Conservation (phyloP, 2,888 invertebrate species). For the Lobophora halterata region DNA sequence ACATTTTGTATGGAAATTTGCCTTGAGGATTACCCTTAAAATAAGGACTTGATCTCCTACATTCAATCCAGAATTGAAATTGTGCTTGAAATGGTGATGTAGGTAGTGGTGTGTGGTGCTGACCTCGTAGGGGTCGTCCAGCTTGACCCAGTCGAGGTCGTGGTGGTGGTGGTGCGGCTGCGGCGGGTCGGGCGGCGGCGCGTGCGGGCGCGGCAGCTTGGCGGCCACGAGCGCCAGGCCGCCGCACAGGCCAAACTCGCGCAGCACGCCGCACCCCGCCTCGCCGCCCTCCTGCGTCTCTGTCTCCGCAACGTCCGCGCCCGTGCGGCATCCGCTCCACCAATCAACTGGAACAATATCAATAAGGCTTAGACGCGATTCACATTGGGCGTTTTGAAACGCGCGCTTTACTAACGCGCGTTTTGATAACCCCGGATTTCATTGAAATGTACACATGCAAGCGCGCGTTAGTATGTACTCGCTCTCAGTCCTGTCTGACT, state of each 20-base stretch:
- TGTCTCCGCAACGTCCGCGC: slow-evolving; percentile 29
- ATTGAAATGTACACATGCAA: no score
- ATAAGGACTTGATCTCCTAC: no score
- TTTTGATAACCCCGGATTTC: no score
- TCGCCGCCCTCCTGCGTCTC: slow-evolving; percentile 24
- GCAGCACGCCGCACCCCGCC: slow-evolving; percentile 76
- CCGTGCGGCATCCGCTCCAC: slow-evolving; percentile 27
- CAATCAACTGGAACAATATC: slow-evolving; percentile 37
- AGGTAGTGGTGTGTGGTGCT: no score
- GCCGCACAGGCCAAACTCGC: slow-evolving; percentile 93
- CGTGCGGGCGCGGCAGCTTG: slow-evolving; percentile 93
- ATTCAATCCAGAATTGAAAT: no score
- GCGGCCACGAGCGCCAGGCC: slow-evolving; percentile 94
- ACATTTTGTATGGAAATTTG: no score
- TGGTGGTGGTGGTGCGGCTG: slow-evolving; percentile 77
- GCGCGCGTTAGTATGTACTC: no score
- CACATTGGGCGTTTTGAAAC: no score
- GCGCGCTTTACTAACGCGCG: no score
- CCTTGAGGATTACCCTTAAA: no score
- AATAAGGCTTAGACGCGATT: not conserved
- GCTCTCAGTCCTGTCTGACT: no score
- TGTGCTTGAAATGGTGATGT: no score
- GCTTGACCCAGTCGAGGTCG: slow-evolving; percentile 84
- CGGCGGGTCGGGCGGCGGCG: slow-evolving; percentile 83
- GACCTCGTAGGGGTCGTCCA: slow-evolving; percentile 81